Evolutionary conservation across 1,140 invertebrate genomes (phyloP).

Genomic region (Procambarus virginalis): DNA sequence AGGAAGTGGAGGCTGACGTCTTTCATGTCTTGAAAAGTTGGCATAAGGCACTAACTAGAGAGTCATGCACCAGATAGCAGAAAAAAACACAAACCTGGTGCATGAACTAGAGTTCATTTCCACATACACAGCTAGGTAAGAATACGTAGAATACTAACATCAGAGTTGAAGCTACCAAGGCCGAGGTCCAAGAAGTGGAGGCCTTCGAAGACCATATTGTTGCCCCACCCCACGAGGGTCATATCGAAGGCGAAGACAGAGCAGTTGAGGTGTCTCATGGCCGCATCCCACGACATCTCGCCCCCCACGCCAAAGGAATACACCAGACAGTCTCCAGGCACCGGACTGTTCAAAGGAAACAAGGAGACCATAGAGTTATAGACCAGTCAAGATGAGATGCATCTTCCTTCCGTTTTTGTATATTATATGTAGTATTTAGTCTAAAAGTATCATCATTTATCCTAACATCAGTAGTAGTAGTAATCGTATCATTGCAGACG

Average conservation of each 20-base stretch:
- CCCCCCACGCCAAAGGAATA: constrained; percentile 71
- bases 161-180: constrained; percentile 13
- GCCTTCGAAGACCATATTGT: neutral
- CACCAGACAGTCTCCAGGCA: constrained; percentile 53
- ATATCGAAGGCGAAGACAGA: constrained; percentile 71
- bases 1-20: too few species aligned
- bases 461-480: too few species aligned
- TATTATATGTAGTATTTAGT: too few species aligned
- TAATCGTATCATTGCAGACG: too few species aligned
- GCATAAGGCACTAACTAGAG: neutral
- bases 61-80: neutral
- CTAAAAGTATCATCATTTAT: too few species aligned
- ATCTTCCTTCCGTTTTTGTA: too few species aligned
- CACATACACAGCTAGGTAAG: neutral
- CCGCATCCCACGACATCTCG: constrained; percentile 71
- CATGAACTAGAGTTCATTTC: neutral
- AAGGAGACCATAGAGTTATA: neutral
- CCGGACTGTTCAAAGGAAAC: neutral
- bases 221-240: constrained; percentile 44
- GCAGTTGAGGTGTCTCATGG: constrained; percentile 69
- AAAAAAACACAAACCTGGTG: neutral
- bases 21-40: too few species aligned
- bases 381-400: too few species aligned
- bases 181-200: constrained; percentile 56
- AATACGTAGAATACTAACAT: constrained; percentile 42